phyloP scores from a whole-genome alignment of 2,888 invertebrate genomes.

The Mythimna lalbum region DNA sequence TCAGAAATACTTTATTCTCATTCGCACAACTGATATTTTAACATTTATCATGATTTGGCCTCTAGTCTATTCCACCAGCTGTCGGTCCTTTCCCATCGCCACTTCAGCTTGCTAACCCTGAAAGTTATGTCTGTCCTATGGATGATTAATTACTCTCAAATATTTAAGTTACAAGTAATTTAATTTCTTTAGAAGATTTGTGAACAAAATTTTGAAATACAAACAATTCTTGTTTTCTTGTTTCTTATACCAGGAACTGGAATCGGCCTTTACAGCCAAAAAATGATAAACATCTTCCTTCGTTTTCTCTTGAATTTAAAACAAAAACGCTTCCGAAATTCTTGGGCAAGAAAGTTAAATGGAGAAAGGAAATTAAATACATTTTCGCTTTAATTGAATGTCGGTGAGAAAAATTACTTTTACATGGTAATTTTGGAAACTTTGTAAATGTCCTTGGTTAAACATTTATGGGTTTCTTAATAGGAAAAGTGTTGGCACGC shows the following conservation, averaged over 20 bases:
- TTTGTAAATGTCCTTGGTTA: neutral
- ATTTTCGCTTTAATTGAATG: slow-evolving; percentile 51
- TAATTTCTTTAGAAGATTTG: neutral
- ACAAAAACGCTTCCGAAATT: slow-evolving; percentile 48
- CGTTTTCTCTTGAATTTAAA: slow-evolving; percentile 41
- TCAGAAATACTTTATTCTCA: too few relatives aligned
- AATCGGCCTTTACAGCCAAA: slow-evolving; percentile 25
- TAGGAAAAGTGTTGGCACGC: neutral
- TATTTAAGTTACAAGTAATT: slow-evolving; percentile 2
- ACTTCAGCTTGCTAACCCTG: neutral
- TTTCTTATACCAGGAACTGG: slow-evolving; percentile 42
- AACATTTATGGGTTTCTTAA: slow-evolving; percentile 15
- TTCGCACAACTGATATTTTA: too few relatives aligned
- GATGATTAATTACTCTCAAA: neutral
- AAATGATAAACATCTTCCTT: slow-evolving; percentile 58
- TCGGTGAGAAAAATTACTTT: slow-evolving; percentile 48
- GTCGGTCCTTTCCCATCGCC: neutral
- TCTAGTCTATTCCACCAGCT: neutral
- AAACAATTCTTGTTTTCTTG: slow-evolving; percentile 37
- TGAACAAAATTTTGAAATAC: neutral
- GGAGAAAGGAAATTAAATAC: slow-evolving; percentile 62
- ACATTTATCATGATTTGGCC: too few relatives aligned
- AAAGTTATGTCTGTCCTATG: neutral
- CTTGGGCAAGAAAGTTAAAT: slow-evolving; percentile 43
- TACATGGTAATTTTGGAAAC: slow-evolving; percentile 31